These are phyloP conservation scores for Cichlasoma orientale DNA, from an alignment of 2,797 vertebrate genomes.

Conservation along the genomic window DNA sequence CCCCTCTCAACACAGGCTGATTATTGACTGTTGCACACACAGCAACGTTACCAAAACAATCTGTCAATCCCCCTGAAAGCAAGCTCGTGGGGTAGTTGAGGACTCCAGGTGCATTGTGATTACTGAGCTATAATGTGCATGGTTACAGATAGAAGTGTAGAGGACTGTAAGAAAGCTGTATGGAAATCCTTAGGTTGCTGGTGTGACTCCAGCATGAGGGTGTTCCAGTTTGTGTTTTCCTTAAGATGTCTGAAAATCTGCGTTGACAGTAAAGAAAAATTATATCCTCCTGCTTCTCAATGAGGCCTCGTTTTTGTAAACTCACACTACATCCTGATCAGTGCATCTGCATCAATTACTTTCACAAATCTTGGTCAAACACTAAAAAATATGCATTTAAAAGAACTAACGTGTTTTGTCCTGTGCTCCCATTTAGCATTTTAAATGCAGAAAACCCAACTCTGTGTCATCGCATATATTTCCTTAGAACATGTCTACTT, in stretches of 20 bases:
- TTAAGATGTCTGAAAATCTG: too few relatives aligned
- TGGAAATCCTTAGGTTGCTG: too few relatives aligned
- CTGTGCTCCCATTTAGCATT: rapidly evolving
- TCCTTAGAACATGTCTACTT: neutral
- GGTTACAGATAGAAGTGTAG: too few relatives aligned
- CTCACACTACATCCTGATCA: too few relatives aligned
- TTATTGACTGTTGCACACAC: too few relatives aligned
- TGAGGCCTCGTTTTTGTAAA: rapidly evolving
- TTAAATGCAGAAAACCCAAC: neutral
- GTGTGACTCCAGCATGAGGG: too few relatives aligned
- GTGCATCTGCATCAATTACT: too few relatives aligned
- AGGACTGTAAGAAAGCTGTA: neutral
- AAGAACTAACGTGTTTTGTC: neutral
- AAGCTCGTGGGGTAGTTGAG: neutral
- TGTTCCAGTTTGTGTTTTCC: too few relatives aligned
- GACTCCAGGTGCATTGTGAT: neutral
- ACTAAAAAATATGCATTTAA: too few relatives aligned
- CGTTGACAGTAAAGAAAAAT: too few relatives aligned
- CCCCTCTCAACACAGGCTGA: neutral
- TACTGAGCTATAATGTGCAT: neutral
- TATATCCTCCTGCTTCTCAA: neutral
- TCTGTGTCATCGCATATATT: neutral
- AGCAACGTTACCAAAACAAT: neutral
- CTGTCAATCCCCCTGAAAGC: rapidly evolving
- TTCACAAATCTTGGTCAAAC: neutral